Conservation (phyloP, 2,888 invertebrate genomes). For the Coleophora deauratella region DNA sequence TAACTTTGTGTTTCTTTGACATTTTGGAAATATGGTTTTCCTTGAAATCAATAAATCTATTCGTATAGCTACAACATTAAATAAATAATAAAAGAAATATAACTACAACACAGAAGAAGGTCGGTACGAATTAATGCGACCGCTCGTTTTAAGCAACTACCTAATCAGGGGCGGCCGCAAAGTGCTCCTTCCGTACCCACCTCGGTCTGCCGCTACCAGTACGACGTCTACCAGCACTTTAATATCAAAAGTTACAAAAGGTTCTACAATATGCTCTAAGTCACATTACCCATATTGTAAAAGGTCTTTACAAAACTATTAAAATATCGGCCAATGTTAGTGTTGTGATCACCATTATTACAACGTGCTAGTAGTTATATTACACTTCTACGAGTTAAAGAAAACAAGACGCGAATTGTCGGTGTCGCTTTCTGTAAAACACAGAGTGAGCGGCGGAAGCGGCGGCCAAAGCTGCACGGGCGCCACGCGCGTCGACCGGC, state of each 20-base stretch:
- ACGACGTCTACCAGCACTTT: conserved; percentile 65
- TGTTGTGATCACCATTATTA: conserved; percentile 33
- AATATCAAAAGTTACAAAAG: conserved; percentile 72
- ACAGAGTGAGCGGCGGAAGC: conserved; percentile 48
- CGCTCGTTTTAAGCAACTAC: conserved; percentile 33
- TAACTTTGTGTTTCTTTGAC: conserved; percentile 5
- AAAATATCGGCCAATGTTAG: conserved; percentile 42
- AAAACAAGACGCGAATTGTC: conserved; percentile 46
- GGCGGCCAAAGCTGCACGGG: conserved; percentile 43
- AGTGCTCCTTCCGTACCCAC: conserved; percentile 62
- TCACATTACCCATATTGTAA: conserved; percentile 50
- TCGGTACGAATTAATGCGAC: conserved; percentile 67
- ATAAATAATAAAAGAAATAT: conserved; percentile 64
- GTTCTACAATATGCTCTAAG: conserved; percentile 53
- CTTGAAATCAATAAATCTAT: conserved; percentile 37
- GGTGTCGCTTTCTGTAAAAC: conserved; percentile 62
- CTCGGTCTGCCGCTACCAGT: conserved; percentile 49
- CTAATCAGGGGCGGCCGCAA: conserved; percentile 45
- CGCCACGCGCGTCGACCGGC: conserved; percentile 47
- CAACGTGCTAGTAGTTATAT: conserved; percentile 56
- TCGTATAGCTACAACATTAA: conserved; percentile 65
- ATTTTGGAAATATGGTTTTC: conserved; percentile 13
- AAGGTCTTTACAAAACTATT: conserved; percentile 60
- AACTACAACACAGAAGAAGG: conserved; percentile 66
- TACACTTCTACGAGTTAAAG: conserved; percentile 51